Percentiles rank a stretch among this genome's conserved stretches.
Evolutionary conservation across 1,140 invertebrate genomes (phyloP).

Genomic region (Leptoteleia sp.): DNA sequence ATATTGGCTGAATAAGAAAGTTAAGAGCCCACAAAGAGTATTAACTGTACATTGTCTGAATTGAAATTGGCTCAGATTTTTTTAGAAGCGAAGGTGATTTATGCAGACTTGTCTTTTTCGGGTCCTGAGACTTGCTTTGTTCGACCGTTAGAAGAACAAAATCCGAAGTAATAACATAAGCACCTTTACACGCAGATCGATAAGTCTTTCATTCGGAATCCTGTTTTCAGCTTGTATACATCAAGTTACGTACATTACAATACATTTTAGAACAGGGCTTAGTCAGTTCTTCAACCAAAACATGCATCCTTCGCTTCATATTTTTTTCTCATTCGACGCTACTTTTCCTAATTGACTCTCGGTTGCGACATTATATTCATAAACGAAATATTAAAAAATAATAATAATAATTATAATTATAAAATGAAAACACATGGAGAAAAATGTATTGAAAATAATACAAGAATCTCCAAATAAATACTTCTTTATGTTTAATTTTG

Average conservation of each 20-base stretch:
- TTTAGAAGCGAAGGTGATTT: neutral
- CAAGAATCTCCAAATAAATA: too few species aligned
- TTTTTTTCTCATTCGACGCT: slow-evolving; percentile 7
- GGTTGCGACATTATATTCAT: too few species aligned
- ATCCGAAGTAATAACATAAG: slow-evolving; percentile 44
- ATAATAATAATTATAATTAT: too few species aligned
- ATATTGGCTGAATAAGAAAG: slow-evolving; percentile 11
- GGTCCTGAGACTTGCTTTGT: neutral
- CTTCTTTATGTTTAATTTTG: too few species aligned
- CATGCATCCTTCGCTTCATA: slow-evolving; percentile 18
- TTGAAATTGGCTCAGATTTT: slow-evolving; percentile 25
- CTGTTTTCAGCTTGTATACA: slow-evolving; percentile 30
- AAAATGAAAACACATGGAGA: too few species aligned
- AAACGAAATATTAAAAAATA: too few species aligned
- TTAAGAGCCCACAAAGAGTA: slow-evolving; percentile 18
- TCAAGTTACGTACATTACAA: slow-evolving; percentile 27
- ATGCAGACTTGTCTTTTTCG: slow-evolving; percentile 12
- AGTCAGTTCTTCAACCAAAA: slow-evolving; percentile 3
- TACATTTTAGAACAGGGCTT: slow-evolving; percentile 14
- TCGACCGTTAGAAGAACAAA: slow-evolving; percentile 28
- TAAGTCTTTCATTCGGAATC: slow-evolving; percentile 26
- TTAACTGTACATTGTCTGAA: slow-evolving; percentile 20
- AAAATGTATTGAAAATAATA: too few species aligned
- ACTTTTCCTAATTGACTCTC: too few species aligned
- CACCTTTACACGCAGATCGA: slow-evolving; percentile 44